Conservation (phyloP, 2,888 invertebrate genomes). For the Caenorhabditis angaria region DNA sequence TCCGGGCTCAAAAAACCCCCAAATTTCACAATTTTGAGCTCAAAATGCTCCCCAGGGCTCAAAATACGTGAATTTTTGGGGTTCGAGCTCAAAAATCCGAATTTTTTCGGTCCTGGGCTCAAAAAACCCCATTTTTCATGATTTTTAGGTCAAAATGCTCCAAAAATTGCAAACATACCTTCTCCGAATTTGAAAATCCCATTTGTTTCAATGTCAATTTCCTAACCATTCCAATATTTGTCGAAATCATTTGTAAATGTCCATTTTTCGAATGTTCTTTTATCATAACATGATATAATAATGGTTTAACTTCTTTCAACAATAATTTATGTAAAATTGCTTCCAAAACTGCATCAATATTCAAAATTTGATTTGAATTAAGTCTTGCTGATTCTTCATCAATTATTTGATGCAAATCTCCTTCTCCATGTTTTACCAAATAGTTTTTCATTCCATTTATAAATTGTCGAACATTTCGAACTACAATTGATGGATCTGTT, state of each 20-base stretch:
- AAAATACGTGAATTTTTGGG: too few relatives aligned
- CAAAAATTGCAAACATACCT: too few relatives aligned
- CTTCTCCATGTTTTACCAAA: slow-evolving; percentile 91
- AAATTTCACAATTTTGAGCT: too few relatives aligned
- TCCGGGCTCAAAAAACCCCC: too few relatives aligned
- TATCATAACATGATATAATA: slow-evolving; percentile 72
- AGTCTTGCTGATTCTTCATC: slow-evolving; percentile 85
- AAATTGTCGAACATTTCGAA: slow-evolving; percentile 76
- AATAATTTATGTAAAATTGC: slow-evolving; percentile 91
- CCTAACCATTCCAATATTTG: slow-evolving; percentile 74
- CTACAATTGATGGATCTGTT: slow-evolving; percentile 63
- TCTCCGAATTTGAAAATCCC: slow-evolving; percentile 72
- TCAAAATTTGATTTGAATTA: slow-evolving; percentile 89
- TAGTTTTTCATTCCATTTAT: slow-evolving; percentile 99
- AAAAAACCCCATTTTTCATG: too few relatives aligned
- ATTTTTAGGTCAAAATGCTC: not conserved
- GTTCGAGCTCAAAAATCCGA: too few relatives aligned
- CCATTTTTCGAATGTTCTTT: slow-evolving; percentile 72
- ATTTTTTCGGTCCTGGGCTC: too few relatives aligned
- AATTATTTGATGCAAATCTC: slow-evolving; percentile 87
- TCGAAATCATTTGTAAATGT: slow-evolving; percentile 73
- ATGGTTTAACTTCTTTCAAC: slow-evolving; percentile 74
- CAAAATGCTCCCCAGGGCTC: too few relatives aligned
- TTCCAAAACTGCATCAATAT: slow-evolving; percentile 92
- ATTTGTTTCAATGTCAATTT: slow-evolving; percentile 74